Evolutionary conservation across 2,888 invertebrate species (phyloP).

Genomic region (Ashinkailepas kermadecensis): DNA sequence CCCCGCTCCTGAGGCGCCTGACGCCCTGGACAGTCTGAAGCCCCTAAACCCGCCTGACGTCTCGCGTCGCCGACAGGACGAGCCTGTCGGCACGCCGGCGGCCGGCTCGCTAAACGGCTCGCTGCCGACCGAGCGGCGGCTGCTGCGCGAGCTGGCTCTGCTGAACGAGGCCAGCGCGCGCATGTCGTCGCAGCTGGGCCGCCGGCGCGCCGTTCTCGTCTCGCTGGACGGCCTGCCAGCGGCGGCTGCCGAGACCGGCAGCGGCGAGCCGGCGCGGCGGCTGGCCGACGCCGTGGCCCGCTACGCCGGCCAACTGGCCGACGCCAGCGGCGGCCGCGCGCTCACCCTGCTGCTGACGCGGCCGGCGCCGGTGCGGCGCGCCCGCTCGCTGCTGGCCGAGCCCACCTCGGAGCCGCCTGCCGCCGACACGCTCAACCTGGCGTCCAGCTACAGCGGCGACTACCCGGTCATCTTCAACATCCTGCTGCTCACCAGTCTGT

Average conservation of each 20-base stretch:
- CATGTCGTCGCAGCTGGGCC: background rate
- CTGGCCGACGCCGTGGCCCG: background rate
- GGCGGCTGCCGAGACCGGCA: background rate
- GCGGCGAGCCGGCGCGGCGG: background rate
- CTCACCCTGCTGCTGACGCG: conserved; percentile 2
- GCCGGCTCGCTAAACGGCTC: background rate
- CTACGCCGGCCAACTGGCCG: background rate
- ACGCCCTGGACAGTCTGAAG: too few species aligned
- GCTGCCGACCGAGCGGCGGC: background rate
- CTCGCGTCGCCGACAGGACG: background rate
- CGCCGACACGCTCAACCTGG: conserved; percentile 34
- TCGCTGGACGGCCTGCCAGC: conserved; percentile 1
- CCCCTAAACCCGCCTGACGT: background rate
- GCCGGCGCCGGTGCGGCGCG: background rate
- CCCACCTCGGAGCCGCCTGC: background rate
- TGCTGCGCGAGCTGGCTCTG: background rate
- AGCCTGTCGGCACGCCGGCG: background rate
- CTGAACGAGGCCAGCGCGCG: background rate
- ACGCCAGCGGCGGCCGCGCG: background rate
- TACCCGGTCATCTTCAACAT: conserved; percentile 86
- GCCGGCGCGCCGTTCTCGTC: conserved; percentile 9
- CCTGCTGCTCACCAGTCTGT: conserved; percentile 72
- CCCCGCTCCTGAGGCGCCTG: too few species aligned
- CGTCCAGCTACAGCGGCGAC: conserved; percentile 50
- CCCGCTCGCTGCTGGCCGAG: background rate